Evolutionary conservation across 1,140 invertebrate species (phyloP), one percentile per base, ranked within the genome.

Genomic region (Coptotermes formosanus): DNA sequence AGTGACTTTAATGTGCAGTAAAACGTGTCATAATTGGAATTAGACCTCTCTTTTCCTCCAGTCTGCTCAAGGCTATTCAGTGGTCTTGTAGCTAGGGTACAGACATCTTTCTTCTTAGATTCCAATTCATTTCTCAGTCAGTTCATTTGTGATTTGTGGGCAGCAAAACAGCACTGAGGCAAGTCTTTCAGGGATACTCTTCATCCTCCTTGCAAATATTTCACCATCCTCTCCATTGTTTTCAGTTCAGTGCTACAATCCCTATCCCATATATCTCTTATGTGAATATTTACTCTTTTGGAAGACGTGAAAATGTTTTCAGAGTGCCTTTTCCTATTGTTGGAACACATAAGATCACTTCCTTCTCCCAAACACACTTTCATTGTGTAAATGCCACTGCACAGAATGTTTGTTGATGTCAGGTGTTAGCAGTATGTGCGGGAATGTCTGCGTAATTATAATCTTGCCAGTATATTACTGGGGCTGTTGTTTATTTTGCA

Each of bases 311-410:
- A 55, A 19, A 55, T 4, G 52, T 55, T 55, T 55, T 48, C 4
- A 19, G 16, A 55, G 52, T 55, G 19, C 52, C 19, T 19, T 55
- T 55, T 55, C 16, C 52, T 55, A 21, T 21, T 55, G 52, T 55
- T 55, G 52, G 16, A 55, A 55, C 19, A 2, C 19, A 21, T 55
- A 55, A 4, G 52, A 55, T 21, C 52, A 55, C 52, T 55, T 55
- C 21, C 14, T 55, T 55, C 19, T 55, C 52, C 23, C 32, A 45
- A 32, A 30, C 16, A 45, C 30, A 88, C 69, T 83, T 44, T 75
- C 14, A 43, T 81, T 30, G 38, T 52, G 84, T 43, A 82, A 64
- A 86, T 69, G 32, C 85, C 83, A 85, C 64, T 55, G 75, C n/a
- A 83, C 84, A n/a, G 45, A 32, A 64, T 44, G 75, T 48, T 52